Percentiles rank a stretch among this genome's conserved stretches.
Evolutionary conservation across 2,113 vertebrate species (phyloP).

Genomic region (Embiotoca jacksoni): DNA sequence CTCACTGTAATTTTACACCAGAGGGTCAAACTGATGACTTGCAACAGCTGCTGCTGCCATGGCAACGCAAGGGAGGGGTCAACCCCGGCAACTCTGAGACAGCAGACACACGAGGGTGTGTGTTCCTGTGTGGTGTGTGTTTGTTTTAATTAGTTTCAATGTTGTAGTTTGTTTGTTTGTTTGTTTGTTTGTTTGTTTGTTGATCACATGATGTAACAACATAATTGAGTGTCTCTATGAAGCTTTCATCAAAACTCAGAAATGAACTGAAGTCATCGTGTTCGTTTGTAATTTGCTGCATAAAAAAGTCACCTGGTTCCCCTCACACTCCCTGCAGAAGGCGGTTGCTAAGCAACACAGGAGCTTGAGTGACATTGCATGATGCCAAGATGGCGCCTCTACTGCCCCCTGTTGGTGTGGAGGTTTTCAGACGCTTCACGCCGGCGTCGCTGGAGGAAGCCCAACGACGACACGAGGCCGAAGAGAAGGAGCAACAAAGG

Average conservation of each 20-base stretch:
- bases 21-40: conserved; percentile 77
- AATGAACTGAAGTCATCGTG: too few species aligned
- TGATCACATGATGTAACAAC: too few species aligned
- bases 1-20: conserved; percentile 86
- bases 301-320: too few species aligned
- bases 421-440: conserved; percentile 66
- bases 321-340: conserved; percentile 3
- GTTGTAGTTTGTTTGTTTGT: too few species aligned
- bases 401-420: conserved; percentile 71
- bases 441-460: conserved; percentile 60
- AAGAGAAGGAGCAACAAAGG: conserved; percentile 38
- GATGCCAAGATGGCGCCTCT: conserved; percentile 60
- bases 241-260: too few species aligned
- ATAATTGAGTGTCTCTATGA: too few species aligned
- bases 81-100: conserved; percentile 21
- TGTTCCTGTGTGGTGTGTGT: conserved; percentile 4
- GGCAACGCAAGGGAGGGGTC: conserved; percentile 52
- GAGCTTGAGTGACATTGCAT: neutral
- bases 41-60: conserved; percentile 87
- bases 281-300: too few species aligned
- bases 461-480: conserved; percentile 32
- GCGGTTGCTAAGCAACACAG: neutral
- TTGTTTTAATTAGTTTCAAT: too few species aligned
- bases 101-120: neutral
- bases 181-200: too few species aligned